phyloP scores from a whole-genome alignment of 2,888 invertebrate species.

The Drepanosiphum platanoidis region DNA sequence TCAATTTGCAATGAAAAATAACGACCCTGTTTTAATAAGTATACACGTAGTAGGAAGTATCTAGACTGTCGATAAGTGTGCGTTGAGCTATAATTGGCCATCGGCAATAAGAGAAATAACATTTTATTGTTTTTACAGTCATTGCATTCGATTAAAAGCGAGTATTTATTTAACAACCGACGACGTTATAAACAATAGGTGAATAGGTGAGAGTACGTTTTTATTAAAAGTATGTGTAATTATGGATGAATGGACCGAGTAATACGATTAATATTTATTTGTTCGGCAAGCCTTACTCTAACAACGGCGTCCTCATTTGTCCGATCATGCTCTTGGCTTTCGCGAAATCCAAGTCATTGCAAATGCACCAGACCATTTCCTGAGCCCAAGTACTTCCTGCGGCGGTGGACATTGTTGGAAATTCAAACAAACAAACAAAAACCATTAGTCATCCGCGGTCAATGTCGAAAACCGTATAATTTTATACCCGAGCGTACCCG shows the following conservation, averaged over 20 bases:
- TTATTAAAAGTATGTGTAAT: not conserved
- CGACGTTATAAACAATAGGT: too few relatives aligned
- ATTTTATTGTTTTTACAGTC: too few relatives aligned
- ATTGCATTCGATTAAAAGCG: too few relatives aligned
- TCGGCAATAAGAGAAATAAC: too few relatives aligned
- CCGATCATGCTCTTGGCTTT: constrained; percentile 73
- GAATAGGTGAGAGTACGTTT: not conserved
- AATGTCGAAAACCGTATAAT: not conserved
- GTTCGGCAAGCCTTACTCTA: constrained; percentile 71
- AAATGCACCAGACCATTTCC: constrained; percentile 92
- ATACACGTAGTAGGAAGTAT: too few relatives aligned
- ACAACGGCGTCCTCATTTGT: constrained; percentile 78
- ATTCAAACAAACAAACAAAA: not conserved
- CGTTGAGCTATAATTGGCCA: too few relatives aligned
- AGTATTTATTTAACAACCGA: too few relatives aligned
- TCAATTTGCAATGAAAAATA: too few relatives aligned
- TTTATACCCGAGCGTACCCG: too few relatives aligned
- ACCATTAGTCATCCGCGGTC: not conserved
- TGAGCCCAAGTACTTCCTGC: constrained; percentile 91
- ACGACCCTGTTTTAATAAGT: too few relatives aligned
- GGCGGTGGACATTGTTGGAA: not conserved
- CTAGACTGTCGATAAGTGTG: too few relatives aligned
- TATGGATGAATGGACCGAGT: too few relatives aligned
- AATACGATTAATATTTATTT: not conserved
- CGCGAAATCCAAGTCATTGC: constrained; percentile 81